Evolutionary conservation across 2,888 invertebrate genomes (phyloP).

Genomic region (Hetaerina titia): DNA sequence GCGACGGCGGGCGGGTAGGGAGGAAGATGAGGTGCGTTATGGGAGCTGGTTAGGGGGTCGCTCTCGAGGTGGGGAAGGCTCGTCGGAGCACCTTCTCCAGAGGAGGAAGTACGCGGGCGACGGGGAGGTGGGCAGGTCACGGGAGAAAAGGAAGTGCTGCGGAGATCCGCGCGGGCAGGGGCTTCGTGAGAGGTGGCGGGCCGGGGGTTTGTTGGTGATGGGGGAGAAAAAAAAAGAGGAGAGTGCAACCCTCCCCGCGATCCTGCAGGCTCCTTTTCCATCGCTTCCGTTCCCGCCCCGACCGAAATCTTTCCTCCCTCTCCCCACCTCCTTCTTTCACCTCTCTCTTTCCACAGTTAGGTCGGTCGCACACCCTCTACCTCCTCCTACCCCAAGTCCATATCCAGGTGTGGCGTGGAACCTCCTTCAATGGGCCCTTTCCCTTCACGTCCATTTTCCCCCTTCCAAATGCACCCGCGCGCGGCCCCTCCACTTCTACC

Average conservation of each 20-base stretch:
- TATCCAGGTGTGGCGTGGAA: constrained; percentile 11
- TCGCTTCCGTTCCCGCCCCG: neutral
- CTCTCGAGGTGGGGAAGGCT: too few species aligned
- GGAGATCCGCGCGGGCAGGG: neutral
- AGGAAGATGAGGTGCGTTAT: too few species aligned
- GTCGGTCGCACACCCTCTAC: neutral
- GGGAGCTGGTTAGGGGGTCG: too few species aligned
- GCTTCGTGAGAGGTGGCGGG: neutral
- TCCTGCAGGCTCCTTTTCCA: neutral
- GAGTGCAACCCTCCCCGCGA: neutral
- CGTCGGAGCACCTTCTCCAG: neutral
- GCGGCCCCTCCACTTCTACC: neutral
- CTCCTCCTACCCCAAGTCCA: neutral
- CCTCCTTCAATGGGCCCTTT: neutral
- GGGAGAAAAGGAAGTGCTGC: neutral
- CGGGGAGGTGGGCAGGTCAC: neutral
- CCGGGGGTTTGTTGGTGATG: neutral
- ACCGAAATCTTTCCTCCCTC: neutral
- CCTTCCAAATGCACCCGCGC: neutral
- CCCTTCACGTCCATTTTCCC: too few species aligned
- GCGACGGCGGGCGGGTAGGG: too few species aligned
- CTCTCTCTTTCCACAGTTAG: neutral
- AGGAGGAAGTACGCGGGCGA: neutral
- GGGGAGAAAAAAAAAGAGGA: neutral
- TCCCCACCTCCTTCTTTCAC: neutral